Evolutionary conservation across 2,888 invertebrate genomes (phyloP).

Genomic region (Ectemnius lituratus): DNA sequence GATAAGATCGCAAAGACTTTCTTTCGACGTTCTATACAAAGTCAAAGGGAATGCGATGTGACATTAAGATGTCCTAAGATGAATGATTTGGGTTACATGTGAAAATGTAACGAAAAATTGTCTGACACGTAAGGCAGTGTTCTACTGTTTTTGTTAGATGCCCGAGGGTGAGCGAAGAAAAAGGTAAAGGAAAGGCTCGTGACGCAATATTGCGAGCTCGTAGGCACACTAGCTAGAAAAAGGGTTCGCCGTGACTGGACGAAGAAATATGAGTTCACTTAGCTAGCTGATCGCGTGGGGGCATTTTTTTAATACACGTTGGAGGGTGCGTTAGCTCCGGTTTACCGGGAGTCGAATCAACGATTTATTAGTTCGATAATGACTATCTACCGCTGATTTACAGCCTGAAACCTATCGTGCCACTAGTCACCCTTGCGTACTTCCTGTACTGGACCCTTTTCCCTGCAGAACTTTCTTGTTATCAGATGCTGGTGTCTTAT

Average conservation of each 20-base stretch:
- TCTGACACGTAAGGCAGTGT: neutral
- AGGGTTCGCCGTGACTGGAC: conserved; percentile 20
- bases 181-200: conserved; percentile 18
- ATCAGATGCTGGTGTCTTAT: too few species aligned
- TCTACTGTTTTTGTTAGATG: neutral
- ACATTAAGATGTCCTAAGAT: neutral
- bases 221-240: conserved; percentile 34
- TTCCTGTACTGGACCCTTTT: neutral
- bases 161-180: conserved; percentile 20
- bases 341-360: neutral
- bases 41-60: neutral
- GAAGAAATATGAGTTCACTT: conserved; percentile 45
- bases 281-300: conserved; percentile 11
- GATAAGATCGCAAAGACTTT: too few species aligned
- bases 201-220: conserved; percentile 27
- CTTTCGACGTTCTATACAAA: too few species aligned
- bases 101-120: neutral
- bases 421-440: neutral
- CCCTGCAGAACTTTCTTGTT: too few species aligned
- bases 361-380: conserved; percentile 26
- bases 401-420: neutral
- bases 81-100: neutral
- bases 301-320: conserved; percentile 23
- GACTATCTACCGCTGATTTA: conserved; percentile 28
- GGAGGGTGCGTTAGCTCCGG: too few species aligned